Evolutionary conservation across 2,888 invertebrate genomes (phyloP).

Genomic region (Diogma glabrata): DNA sequence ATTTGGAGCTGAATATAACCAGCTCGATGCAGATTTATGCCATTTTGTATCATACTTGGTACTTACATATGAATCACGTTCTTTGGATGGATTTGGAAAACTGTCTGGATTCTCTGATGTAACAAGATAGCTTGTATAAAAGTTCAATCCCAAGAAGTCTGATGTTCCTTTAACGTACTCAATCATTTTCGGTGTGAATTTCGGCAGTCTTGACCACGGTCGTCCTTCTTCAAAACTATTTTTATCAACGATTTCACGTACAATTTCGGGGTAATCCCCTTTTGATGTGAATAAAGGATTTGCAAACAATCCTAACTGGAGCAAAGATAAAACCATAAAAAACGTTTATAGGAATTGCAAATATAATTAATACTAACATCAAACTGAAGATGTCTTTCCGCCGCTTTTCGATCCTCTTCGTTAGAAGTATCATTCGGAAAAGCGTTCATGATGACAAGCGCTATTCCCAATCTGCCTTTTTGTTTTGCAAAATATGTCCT

Average conservation of each 20-base stretch:
- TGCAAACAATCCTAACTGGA: background rate
- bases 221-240: background rate
- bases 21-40: background rate
- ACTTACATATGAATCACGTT: background rate
- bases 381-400: too few species aligned
- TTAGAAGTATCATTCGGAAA: slow-evolving; percentile 20
- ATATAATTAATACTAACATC: too few species aligned
- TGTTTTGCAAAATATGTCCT: slow-evolving; percentile 18
- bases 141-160: slow-evolving; percentile 29
- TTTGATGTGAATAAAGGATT: background rate
- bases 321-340: too few species aligned
- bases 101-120: background rate
- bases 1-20: background rate
- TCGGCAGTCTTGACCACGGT: background rate
- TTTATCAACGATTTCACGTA: background rate
- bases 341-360: too few species aligned
- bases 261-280: background rate
- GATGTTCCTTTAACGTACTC: slow-evolving; percentile 20
- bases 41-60: background rate
- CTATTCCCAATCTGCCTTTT: slow-evolving; percentile 27
- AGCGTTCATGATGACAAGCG: slow-evolving; percentile 23
- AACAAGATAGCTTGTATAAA: slow-evolving; percentile 25
- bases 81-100: background rate
- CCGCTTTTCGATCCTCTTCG: slow-evolving; percentile 15
- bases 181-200: background rate